Conservation (phyloP, 2,113 vertebrate genomes). For the Xiphias gladius region DNA sequence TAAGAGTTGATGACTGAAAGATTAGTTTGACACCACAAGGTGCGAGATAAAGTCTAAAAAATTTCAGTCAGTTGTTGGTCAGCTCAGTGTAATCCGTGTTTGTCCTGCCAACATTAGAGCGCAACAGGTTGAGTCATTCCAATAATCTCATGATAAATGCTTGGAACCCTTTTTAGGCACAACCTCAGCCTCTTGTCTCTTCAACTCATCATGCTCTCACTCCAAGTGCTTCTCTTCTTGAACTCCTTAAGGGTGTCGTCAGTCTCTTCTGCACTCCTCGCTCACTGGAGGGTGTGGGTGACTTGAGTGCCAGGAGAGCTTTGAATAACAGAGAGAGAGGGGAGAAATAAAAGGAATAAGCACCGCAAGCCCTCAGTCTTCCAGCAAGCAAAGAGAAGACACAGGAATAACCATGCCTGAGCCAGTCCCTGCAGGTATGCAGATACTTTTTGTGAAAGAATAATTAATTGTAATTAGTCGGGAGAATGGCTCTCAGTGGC, state of each 20-base stretch:
- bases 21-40: conserved; percentile 20
- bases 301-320: conserved; percentile 78
- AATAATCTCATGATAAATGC: conserved; percentile 50
- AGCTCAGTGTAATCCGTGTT: conserved; percentile 24
- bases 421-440: conserved; percentile 79
- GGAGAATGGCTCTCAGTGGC: conserved; percentile 24
- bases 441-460: conserved; percentile 53
- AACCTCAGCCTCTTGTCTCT: conserved; percentile 37
- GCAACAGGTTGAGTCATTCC: conserved; percentile 47
- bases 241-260: conserved; percentile 72
- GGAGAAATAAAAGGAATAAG: conserved; percentile 81
- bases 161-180: conserved; percentile 44
- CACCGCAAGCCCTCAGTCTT: conserved; percentile 67
- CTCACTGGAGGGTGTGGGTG: conserved; percentile 74
- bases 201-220: conserved; percentile 37
- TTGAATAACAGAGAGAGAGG: conserved; percentile 77
- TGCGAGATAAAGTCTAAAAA: conserved; percentile 49
- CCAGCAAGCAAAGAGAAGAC: conserved; percentile 66
- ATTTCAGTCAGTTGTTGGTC: conserved; percentile 26
- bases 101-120: conserved; percentile 17
- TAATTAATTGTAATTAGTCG: conserved; percentile 59
- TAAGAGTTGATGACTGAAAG: conserved; percentile 31
- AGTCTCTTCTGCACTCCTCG: conserved; percentile 40
- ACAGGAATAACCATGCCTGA: conserved; percentile 81
- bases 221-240: conserved; percentile 51